A percentile compares a stretch with the other conserved stretches of the same genome.
phyloP scores from a whole-genome alignment of 2,888 invertebrate species.

The Aphidoletes aphidimyza region DNA sequence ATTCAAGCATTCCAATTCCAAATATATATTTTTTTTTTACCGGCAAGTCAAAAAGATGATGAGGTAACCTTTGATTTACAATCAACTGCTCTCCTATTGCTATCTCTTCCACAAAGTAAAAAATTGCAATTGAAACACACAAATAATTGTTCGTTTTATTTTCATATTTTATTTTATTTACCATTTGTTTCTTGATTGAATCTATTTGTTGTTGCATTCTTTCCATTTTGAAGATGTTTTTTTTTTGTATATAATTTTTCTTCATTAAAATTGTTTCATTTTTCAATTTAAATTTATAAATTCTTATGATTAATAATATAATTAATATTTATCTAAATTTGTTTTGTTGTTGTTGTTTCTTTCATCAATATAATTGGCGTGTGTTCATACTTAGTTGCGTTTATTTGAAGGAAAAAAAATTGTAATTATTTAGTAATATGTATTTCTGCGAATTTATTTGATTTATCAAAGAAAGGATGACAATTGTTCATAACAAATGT shows the following conservation, averaged over 20 bases:
- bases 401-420: background rate
- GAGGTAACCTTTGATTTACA: too few relatives aligned
- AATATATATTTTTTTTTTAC: too few relatives aligned
- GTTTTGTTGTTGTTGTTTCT: background rate
- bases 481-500: conserved; percentile 4
- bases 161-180: conserved; percentile 51
- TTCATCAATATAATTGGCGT: conserved; percentile 18
- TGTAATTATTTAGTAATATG: background rate
- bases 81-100: too few relatives aligned
- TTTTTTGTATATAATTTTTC: conserved; percentile 39
- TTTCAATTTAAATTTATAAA: conserved; percentile 21
- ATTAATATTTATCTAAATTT: conserved; percentile 10
- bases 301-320: conserved; percentile 39
- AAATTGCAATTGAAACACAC: background rate
- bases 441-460: background rate
- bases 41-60: too few relatives aligned
- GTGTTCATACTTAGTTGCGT: background rate
- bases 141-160: background rate
- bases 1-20: too few relatives aligned
- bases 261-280: conserved; percentile 49
- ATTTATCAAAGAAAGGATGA: background rate
- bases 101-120: too few relatives aligned
- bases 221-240: conserved; percentile 22
- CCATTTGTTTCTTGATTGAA: conserved; percentile 43
- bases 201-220: conserved; percentile 33